Base-by-base conservation (phyloP, 2,888 invertebrate genomes). In the Phlogophora meticulosa region DNA sequence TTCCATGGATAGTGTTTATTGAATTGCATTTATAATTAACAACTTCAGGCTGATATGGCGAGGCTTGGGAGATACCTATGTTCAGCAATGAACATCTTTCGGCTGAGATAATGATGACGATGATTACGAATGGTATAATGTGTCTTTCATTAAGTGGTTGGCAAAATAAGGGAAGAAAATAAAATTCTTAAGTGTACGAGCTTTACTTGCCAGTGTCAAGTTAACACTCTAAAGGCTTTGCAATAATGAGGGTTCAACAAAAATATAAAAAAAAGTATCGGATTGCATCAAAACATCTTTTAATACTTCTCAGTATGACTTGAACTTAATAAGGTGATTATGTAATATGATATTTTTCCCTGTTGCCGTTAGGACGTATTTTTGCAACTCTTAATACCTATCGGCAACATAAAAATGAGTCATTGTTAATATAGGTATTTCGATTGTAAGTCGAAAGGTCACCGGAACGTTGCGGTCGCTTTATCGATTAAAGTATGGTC, bases 291-390 rank as follows among this genome's bases (percentile, higher is more conserved):
- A 20, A 52, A n/a, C n/a, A 20, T 28, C 9, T 43, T 3, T 13
- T 17, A 20, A 20, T 38, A 38, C 13, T 34, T 61, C 20, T 11
- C n/a, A 34, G n/a, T 34, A 34, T 15, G 0, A 34, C 10, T 15
- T 11, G 20, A 20, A 58, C 5, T 40, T 11, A 58, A 28, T 3
- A 10, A 15, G n/a, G 2, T 38, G 24, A 32, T 32, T 32, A n/a
- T 7, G 40, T 59, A 43, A 59, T 13, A 15, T 28, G 20, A 28
- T 57, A 28, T 57, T 57, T 59, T 59, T 24, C 15, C 20, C 28
- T 24, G 20, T 4, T 48, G 9, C 15, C 28, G n/a, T 15, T 11
- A 49, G 11, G 20, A 9, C 4, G 34, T 51, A 13, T 34, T 17
- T 36, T 32, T 4, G 34, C 1, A 24, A 22, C 20, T 22, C 17